Evolutionary conservation across 2,888 invertebrate species (phyloP).

Genomic region (Heliconius cydno): DNA sequence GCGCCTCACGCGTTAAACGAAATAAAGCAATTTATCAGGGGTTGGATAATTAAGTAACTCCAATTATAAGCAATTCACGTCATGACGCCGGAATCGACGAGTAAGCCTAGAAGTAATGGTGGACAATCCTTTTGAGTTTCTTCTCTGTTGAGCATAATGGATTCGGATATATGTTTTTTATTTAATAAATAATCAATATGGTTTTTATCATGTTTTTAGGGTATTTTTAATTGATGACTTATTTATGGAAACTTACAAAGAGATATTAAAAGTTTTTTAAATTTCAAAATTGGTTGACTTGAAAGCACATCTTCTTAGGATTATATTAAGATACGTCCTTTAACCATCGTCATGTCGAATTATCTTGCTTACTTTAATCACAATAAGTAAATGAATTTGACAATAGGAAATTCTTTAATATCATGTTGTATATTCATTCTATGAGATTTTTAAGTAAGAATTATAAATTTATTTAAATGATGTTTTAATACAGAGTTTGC

Average conservation of each 20-base stretch:
- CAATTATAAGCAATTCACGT: conserved; percentile 52
- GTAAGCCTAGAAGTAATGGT: background rate
- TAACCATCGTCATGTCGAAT: too few relatives aligned
- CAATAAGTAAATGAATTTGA: background rate
- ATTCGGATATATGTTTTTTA: background rate
- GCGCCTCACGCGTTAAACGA: conserved; percentile 62
- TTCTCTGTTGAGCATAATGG: conserved; percentile 6
- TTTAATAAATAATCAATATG: background rate
- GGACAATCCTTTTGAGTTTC: conserved; percentile 16
- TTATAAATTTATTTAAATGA: background rate
- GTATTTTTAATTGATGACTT: background rate
- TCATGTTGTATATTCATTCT: background rate
- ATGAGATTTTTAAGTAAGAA: background rate
- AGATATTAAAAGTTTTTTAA: too few relatives aligned
- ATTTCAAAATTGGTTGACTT: too few relatives aligned
- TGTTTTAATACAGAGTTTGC: too few relatives aligned
- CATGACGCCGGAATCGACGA: conserved; percentile 38
- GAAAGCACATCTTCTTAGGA: too few relatives aligned
- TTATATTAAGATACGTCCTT: too few relatives aligned
- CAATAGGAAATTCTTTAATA: background rate
- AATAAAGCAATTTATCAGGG: conserved; percentile 70
- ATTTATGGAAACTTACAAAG: too few relatives aligned
- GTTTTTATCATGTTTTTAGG: background rate
- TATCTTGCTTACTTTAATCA: background rate
- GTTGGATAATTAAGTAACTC: conserved; percentile 49